Conservation (phyloP, 2,113 vertebrate species). For the Cyprinodon brontotheroides region DNA sequence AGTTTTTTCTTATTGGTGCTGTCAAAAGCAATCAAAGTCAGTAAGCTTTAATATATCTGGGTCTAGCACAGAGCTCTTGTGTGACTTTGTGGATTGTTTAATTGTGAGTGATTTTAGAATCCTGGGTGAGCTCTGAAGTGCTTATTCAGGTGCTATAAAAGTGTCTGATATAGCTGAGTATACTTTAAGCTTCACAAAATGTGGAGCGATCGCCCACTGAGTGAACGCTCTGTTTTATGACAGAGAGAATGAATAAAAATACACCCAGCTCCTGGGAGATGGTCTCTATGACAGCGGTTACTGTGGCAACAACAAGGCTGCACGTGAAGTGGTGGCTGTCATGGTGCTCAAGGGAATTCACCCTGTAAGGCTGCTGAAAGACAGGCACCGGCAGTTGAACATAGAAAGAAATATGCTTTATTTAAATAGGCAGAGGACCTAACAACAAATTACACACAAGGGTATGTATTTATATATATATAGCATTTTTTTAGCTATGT, state of each 20-base stretch:
- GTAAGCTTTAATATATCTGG: constrained; percentile 9
- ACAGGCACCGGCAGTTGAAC: constrained; percentile 4
- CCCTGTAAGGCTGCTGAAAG: constrained; percentile 40
- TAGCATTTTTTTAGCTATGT: too few relatives aligned
- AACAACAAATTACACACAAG: neutral
- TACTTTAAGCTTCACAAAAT: constrained; percentile 55
- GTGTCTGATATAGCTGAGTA: constrained; percentile 45
- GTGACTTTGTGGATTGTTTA: constrained; percentile 20
- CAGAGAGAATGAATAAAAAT: constrained; percentile 65
- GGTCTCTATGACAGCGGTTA: constrained; percentile 74
- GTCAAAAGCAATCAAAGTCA: constrained; percentile 22
- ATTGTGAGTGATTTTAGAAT: constrained; percentile 26
- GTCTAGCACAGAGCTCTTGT: neutral
- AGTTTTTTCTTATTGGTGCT: constrained; percentile 18
- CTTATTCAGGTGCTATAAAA: constrained; percentile 43
- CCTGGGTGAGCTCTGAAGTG: constrained; percentile 20
- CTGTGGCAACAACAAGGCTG: constrained; percentile 65
- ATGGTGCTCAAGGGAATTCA: constrained; percentile 56
- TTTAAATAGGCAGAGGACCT: too few relatives aligned
- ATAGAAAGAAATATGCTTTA: neutral
- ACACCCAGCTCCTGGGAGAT: constrained; percentile 72
- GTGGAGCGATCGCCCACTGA: constrained; percentile 70
- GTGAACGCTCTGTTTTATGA: constrained; percentile 73
- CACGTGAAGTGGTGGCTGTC: constrained; percentile 66
- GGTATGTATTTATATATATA: too few relatives aligned